Percentiles rank a stretch among this genome's conserved stretches.
phyloP scores from a whole-genome alignment of 2,113 vertebrate species.

The Ammodytes marinus region DNA sequence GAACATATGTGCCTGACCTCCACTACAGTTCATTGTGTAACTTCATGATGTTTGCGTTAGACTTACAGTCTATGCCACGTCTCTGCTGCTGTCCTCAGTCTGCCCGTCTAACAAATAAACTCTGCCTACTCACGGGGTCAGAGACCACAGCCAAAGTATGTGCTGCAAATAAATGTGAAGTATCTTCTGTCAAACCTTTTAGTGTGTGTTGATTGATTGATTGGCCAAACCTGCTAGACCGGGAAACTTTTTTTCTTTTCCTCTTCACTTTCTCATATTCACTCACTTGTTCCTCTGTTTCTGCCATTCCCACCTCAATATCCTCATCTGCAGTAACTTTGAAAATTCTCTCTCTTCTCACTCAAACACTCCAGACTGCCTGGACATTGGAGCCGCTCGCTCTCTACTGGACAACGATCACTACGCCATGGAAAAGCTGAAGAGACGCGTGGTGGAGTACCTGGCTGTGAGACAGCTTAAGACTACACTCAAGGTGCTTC shows the following conservation, averaged over 20 bases:
- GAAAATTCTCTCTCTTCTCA: slow-evolving; percentile 6
- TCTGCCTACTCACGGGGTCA: neutral
- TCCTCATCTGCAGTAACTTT: neutral
- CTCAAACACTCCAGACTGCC: slow-evolving; percentile 85
- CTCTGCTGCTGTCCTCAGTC: neutral
- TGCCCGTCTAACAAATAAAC: neutral
- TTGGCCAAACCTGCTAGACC: neutral
- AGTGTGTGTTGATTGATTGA: no score
- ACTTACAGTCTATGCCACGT: neutral
- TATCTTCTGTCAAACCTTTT: no score
- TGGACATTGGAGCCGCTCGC: slow-evolving; percentile 94
- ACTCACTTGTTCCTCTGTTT: neutral
- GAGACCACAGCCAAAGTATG: neutral
- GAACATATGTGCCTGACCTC: neutral
- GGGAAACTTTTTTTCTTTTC: neutral
- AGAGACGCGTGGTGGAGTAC: slow-evolving; percentile 96
- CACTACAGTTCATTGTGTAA: neutral
- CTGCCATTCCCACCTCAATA: neutral
- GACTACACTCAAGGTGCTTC: slow-evolving; percentile 88
- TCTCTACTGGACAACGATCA: slow-evolving; percentile 95
- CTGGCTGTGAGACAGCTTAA: slow-evolving; percentile 96
- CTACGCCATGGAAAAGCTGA: slow-evolving; percentile 97
- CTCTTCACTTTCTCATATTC: neutral
- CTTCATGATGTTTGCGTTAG: neutral
- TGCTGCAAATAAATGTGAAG: neutral